Evolutionary conservation across 2,888 invertebrate genomes (phyloP), one percentile per base, ranked within the genome.

Genomic region (Brachypterus glaber): DNA sequence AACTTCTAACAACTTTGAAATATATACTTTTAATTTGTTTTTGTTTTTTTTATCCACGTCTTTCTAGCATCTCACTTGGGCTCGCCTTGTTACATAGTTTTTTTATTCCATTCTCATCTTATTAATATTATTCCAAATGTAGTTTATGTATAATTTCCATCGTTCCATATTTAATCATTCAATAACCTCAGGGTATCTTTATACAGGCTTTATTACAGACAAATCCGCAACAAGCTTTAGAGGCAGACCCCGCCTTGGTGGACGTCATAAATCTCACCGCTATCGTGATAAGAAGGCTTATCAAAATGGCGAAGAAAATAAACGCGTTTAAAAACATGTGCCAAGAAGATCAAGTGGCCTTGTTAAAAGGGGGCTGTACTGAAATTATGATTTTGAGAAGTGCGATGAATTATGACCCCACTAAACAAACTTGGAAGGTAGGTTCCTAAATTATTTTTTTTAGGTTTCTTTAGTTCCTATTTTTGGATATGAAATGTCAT

Each of bases 371-470:
- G 1, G 92, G 95, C 1, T 92, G 92, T 58, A 92, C 91, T 32
- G 96, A 97, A 67, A 86, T 97, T 80, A 84, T 97, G 80, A 84
- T 97, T 40, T 73, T 97, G 35, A 73, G 93, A 9, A 92, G 95
- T 47, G 89, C 89, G 0, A 84, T 89, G 72, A 87, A 86, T 31
- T 97, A 92, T 58, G 91, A 95, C 59, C 79, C 81, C 1, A 87
- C 86, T 50, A 78, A 82, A 49, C 83, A 90, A 55, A 82, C 83
- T 33, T 97, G 96, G 96, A 84, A 84, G 71, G 89, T 88, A 58
- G 51, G 45, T 45, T 25, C 11, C n/a, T 4, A 21, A 7, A 7
- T 7, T 21, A 7, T 21, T 9, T 21, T 21, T 31, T 31, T 17
- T 37, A 30, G 21, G 34, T 30, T 9, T 27, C 30, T 39, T 30